Evolutionary conservation across 2,113 vertebrate genomes (phyloP).

Genomic region (Bombycilla garrulus): DNA sequence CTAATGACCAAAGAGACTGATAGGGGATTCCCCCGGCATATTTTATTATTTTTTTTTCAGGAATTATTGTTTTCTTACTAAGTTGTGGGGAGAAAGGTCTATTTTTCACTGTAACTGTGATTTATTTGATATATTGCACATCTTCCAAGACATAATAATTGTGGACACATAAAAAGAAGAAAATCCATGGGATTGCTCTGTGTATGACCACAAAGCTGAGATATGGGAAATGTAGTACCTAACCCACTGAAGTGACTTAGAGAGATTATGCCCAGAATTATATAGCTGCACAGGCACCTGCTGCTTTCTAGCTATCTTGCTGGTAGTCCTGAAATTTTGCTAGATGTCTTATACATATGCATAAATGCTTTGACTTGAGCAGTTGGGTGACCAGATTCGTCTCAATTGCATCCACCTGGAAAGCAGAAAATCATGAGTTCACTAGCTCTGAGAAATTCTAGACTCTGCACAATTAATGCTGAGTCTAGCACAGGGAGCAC

Average conservation of each 20-base stretch:
- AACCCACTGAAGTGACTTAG: not conserved
- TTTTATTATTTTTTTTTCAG: no score
- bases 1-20: not conserved
- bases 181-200: not conserved
- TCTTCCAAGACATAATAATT: not conserved
- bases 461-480: not conserved
- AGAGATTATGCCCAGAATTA: not conserved
- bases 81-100: not conserved
- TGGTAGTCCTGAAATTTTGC: not conserved
- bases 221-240: not conserved
- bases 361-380: not conserved
- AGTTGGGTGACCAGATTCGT: not conserved
- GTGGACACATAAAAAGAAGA: not conserved
- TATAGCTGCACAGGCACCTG: not conserved
- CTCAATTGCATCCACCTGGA: not conserved
- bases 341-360: not conserved
- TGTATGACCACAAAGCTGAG: not conserved
- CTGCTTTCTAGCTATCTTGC: not conserved
- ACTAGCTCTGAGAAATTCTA: not conserved
- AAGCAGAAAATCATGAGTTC: not conserved
- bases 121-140: not conserved
- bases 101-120: not conserved
- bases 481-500: not conserved
- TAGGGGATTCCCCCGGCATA: accelerated
- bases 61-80: not conserved